Evolutionary conservation across 2,113 vertebrate genomes (phyloP).

Genomic region (Melanerpes formicivorus): DNA sequence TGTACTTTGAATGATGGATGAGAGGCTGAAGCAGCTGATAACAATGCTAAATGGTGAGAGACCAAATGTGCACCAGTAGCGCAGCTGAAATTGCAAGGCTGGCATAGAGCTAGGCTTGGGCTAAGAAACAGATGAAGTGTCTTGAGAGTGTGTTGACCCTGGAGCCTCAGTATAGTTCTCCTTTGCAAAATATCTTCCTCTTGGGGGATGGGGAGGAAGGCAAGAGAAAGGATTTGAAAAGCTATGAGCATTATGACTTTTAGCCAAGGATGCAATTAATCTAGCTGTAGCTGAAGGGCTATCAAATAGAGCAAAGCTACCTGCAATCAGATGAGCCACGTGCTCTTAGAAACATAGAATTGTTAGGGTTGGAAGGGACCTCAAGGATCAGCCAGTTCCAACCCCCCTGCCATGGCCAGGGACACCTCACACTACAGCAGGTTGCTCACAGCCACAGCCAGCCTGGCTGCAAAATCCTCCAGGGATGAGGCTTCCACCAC

Average conservation of each 20-base stretch:
- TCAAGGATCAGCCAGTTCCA: no score
- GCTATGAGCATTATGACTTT: background rate
- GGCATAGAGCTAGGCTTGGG: background rate
- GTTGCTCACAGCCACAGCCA: no score
- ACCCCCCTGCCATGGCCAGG: no score
- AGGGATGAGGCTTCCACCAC: no score
- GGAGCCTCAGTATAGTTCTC: background rate
- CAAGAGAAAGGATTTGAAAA: background rate
- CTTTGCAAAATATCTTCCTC: background rate
- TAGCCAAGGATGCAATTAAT: background rate
- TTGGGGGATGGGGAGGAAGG: background rate
- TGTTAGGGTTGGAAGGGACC: no score
- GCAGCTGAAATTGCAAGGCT: background rate
- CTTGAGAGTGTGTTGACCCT: background rate
- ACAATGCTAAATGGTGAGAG: constrained; percentile 60
- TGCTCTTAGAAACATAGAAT: background rate
- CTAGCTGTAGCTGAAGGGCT: background rate
- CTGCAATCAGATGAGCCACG: background rate
- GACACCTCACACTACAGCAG: no score
- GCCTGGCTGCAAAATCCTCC: no score
- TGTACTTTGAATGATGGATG: constrained; percentile 30
- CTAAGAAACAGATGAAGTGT: constrained; percentile 57
- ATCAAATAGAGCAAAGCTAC: background rate
- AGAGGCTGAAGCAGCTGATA: constrained; percentile 47
- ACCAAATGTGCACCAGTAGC: constrained; percentile 47